Conservation (phyloP, 2,888 invertebrate species). For the Melangyna quadrimaculata region DNA sequence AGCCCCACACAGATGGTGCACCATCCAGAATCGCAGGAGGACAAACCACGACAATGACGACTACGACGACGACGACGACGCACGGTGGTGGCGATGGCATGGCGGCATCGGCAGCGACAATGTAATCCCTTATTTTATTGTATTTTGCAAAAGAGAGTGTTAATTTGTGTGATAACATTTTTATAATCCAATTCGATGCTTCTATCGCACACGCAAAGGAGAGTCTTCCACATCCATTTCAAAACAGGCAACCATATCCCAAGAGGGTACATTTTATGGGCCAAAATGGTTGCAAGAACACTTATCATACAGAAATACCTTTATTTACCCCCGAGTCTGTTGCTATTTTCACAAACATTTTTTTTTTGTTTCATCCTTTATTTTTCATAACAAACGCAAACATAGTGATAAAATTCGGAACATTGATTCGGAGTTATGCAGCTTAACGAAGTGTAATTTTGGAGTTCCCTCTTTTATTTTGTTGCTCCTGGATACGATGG, state of each 20-base stretch:
- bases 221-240: not conserved
- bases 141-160: constrained; percentile 62
- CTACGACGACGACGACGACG: too few relatives aligned
- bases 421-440: constrained; percentile 47
- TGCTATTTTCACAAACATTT: constrained; percentile 38
- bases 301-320: constrained; percentile 50
- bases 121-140: constrained; percentile 68
- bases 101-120: not conserved
- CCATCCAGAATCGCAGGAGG: constrained; percentile 1
- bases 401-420: constrained; percentile 32
- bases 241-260: constrained; percentile 17
- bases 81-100: not conserved
- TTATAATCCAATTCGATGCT: constrained; percentile 63
- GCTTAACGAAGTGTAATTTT: constrained; percentile 38
- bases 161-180: constrained; percentile 72
- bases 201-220: constrained; percentile 41
- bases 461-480: constrained; percentile 8
- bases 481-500: not conserved
- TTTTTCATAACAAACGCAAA: constrained; percentile 12
- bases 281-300: constrained; percentile 58
- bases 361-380: not conserved
- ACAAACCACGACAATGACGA: constrained; percentile 2
- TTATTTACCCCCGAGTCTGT: constrained; percentile 41
- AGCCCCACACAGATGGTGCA: constrained; percentile 33
- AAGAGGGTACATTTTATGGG: constrained; percentile 61